Evolutionary conservation across 2,888 invertebrate genomes (phyloP).

Genomic region (Oscheius myriophilus): DNA sequence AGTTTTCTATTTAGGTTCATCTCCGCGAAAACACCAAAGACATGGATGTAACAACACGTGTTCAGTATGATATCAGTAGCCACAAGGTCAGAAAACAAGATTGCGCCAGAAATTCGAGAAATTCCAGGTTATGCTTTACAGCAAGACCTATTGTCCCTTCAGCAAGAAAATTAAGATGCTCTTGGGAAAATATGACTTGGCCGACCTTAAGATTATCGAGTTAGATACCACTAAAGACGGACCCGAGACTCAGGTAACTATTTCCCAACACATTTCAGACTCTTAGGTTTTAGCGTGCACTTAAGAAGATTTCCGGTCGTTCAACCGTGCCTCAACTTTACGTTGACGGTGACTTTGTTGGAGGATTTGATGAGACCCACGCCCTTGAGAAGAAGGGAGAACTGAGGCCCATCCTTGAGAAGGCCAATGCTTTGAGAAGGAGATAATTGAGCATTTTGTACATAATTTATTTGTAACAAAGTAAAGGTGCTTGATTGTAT

Average conservation of each 20-base stretch:
- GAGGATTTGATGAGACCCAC: constrained; percentile 51
- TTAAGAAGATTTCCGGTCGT: constrained; percentile 53
- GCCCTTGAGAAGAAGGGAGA: constrained; percentile 49
- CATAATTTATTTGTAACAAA: too few species aligned
- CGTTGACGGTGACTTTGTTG: constrained; percentile 57
- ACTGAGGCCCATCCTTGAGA: constrained; percentile 43
- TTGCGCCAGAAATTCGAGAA: too few species aligned
- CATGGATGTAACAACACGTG: too few species aligned
- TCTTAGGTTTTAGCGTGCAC: constrained; percentile 38
- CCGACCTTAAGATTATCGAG: constrained; percentile 59
- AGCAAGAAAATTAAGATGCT: constrained; percentile 54
- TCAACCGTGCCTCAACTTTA: constrained; percentile 58
- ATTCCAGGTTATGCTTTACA: constrained; percentile 59
- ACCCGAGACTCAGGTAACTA: constrained; percentile 40
- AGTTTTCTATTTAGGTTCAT: too few species aligned
- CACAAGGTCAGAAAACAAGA: too few species aligned
- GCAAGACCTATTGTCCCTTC: constrained; percentile 64
- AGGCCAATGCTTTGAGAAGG: constrained; percentile 49
- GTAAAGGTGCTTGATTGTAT: too few species aligned
- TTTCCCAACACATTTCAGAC: neutral
- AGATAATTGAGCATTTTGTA: constrained; percentile 3
- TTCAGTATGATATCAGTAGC: too few species aligned
- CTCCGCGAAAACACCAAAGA: too few species aligned
- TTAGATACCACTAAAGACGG: constrained; percentile 34
- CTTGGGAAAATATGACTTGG: constrained; percentile 52